phyloP scores from a whole-genome alignment of 2,797 vertebrate genomes.

The Eleutherodactylus coqui region DNA sequence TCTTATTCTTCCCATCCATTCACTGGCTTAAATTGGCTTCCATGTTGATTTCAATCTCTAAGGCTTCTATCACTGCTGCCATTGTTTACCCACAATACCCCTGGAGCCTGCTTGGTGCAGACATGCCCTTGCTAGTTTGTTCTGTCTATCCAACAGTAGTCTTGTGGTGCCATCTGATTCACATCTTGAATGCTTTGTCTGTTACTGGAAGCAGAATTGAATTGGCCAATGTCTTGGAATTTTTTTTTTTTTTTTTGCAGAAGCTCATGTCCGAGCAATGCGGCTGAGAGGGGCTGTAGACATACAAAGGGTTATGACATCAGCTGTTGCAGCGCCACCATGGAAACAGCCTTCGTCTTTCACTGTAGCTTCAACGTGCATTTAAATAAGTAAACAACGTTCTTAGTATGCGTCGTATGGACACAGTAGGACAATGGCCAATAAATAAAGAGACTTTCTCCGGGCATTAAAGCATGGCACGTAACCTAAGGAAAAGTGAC shows the following conservation, averaged over 20 bases:
- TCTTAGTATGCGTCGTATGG: constrained; percentile 61
- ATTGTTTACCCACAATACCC: constrained; percentile 70
- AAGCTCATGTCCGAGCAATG: constrained; percentile 68
- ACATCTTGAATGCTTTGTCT: constrained; percentile 57
- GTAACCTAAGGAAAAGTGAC: constrained; percentile 24
- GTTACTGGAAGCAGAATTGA: constrained; percentile 63
- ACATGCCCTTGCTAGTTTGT: constrained; percentile 64
- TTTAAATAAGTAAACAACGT: constrained; percentile 68
- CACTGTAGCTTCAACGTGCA: constrained; percentile 65
- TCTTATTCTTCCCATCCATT: constrained; percentile 67
- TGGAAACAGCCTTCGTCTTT: constrained; percentile 69
- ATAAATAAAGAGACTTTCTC: constrained; percentile 46
- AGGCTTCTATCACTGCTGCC: constrained; percentile 65
- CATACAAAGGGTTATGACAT: constrained; percentile 71
- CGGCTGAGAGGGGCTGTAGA: constrained; percentile 69
- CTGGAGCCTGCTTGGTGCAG: constrained; percentile 66
- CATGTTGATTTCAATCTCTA: constrained; percentile 63
- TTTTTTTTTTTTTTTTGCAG: constrained; percentile 66
- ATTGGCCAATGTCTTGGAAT: constrained; percentile 66
- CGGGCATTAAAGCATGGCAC: constrained; percentile 20
- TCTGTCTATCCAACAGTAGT: constrained; percentile 65
- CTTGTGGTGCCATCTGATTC: constrained; percentile 66
- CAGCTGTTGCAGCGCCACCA: constrained; percentile 72
- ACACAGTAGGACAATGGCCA: constrained; percentile 33
- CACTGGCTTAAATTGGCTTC: constrained; percentile 67